Conservation (phyloP, 2,797 vertebrate genomes). For the Decapterus maruadsi region DNA sequence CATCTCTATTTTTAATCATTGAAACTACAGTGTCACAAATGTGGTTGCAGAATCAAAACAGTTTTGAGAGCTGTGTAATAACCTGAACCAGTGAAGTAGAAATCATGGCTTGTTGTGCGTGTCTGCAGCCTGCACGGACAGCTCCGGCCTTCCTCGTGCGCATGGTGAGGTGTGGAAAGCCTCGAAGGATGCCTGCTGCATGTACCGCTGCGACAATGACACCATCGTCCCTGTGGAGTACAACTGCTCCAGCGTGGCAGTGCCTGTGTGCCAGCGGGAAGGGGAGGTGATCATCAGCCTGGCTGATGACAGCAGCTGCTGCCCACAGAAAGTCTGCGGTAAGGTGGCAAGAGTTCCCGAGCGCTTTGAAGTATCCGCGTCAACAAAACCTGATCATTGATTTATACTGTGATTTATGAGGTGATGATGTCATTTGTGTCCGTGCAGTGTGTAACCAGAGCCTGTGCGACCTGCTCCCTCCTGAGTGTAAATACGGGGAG, state of each 20-base stretch:
- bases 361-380: not conserved
- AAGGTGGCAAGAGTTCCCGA: conserved; percentile 40
- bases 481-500: conserved; percentile 89
- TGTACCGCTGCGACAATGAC: conserved; percentile 93
- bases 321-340: conserved; percentile 92
- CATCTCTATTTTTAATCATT: too few relatives aligned
- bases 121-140: conserved; percentile 92
- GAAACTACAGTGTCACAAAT: not conserved
- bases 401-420: not conserved
- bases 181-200: conserved; percentile 91
- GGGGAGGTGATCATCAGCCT: conserved; percentile 90
- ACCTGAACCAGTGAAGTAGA: not conserved
- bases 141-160: conserved; percentile 87
- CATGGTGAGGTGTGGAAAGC: conserved; percentile 94
- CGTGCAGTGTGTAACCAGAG: conserved; percentile 94
- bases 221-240: conserved; percentile 88
- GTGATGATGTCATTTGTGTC: conserved; percentile 5
- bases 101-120: not conserved
- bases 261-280: conserved; percentile 83
- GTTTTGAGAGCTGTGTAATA: not conserved
- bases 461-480: conserved; percentile 87
- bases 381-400: not conserved
- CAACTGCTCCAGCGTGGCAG: conserved; percentile 84
- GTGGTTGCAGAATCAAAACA: not conserved
- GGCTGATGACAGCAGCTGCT: conserved; percentile 90